Percentiles rank a stretch among this genome's conserved stretches.
Evolutionary conservation across 2,797 vertebrate genomes (phyloP).

Genomic region (Eulemur mongoz): DNA sequence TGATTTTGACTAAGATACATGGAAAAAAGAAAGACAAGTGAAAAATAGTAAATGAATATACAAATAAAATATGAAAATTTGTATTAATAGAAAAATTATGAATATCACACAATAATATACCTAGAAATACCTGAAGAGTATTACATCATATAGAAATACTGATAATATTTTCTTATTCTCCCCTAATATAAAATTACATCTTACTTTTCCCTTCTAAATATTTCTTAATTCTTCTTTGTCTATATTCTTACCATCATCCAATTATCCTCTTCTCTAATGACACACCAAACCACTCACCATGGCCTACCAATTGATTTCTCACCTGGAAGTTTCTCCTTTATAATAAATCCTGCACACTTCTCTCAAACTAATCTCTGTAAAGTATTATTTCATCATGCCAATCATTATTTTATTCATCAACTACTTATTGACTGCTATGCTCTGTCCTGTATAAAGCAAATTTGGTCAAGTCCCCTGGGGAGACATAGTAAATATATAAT

Average conservation of each 20-base stretch:
- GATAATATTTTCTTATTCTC: neutral
- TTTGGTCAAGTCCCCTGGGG: neutral
- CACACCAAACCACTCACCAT: neutral
- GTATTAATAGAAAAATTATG: neutral
- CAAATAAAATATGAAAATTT: neutral
- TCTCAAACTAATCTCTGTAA: neutral
- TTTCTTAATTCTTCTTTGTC: neutral
- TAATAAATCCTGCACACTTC: neutral
- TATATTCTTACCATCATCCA: neutral
- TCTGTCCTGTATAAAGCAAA: neutral
- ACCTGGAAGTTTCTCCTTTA: neutral
- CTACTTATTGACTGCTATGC: neutral
- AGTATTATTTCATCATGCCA: neutral
- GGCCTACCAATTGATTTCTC: neutral
- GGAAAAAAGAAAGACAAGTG: neutral
- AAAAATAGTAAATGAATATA: neutral
- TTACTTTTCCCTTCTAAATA: neutral
- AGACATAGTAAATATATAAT: neutral
- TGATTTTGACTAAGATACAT: conserved; percentile 3
- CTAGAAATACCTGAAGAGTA: neutral
- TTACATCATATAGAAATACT: neutral
- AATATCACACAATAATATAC: neutral
- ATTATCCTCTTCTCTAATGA: neutral
- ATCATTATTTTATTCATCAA: neutral
- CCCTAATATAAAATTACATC: neutral